A percentile compares a stretch with the other conserved stretches of the same genome.
phyloP scores from a whole-genome alignment of 2,113 vertebrate species.

The Cervus canadensis region DNA sequence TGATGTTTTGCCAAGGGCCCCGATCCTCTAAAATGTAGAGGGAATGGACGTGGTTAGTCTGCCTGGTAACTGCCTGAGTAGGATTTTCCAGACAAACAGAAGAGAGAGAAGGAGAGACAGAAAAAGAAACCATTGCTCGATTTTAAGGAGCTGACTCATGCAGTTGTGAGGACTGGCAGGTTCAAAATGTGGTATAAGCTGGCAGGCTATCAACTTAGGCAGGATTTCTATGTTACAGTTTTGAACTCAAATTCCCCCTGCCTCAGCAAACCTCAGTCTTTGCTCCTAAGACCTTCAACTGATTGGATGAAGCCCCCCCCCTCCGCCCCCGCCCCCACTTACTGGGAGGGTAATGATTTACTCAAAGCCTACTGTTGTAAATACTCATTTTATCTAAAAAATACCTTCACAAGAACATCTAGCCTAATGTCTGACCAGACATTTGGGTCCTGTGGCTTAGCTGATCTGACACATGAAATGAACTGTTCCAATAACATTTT shows the following conservation, averaged over 20 bases:
- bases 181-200: background rate
- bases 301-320: background rate
- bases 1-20: background rate
- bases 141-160: constrained; percentile 26
- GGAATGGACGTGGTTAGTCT: background rate
- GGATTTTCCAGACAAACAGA: background rate
- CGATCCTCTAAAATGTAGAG: background rate
- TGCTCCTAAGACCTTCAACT: background rate
- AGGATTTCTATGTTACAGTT: background rate
- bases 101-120: background rate
- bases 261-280: background rate
- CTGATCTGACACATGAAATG: background rate
- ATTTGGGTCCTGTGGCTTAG: too few species aligned
- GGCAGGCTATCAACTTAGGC: background rate
- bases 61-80: background rate
- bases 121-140: background rate
- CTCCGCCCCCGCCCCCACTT: too few species aligned
- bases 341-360: background rate
- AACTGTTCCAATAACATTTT: background rate
- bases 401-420: background rate
- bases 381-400: background rate
- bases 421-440: background rate
- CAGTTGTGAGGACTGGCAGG: background rate
- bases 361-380: background rate
- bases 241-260: background rate